Percentiles rank a stretch among this genome's conserved stretches.
Conservation (phyloP, 1,140 invertebrate genomes). For the Hetaerina americana region DNA sequence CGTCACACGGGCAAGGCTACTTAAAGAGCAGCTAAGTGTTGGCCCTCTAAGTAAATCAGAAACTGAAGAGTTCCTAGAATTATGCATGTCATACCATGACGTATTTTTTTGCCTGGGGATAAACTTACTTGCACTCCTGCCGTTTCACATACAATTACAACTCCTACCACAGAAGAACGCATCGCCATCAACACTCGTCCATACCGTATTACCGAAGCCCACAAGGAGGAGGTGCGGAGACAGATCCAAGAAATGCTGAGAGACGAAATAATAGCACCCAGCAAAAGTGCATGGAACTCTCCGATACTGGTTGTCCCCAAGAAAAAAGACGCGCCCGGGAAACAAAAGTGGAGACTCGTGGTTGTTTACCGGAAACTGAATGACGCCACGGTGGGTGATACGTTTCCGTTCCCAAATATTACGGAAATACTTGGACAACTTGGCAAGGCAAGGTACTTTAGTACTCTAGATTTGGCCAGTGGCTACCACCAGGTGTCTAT, state of each 20-base stretch:
- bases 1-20: too few relatives aligned
- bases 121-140: too few relatives aligned
- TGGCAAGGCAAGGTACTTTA: conserved; percentile 28
- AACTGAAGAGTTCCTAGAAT: too few relatives aligned
- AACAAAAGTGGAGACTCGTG: conserved; percentile 27
- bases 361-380: conserved; percentile 31
- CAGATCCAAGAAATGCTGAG: not conserved
- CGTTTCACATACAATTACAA: too few relatives aligned
- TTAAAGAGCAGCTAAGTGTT: too few relatives aligned
- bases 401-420: conserved; percentile 38
- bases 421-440: conserved; percentile 34
- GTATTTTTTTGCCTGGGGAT: too few relatives aligned
- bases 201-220: not conserved
- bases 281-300: conserved; percentile 17
- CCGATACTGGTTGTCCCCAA: conserved; percentile 26
- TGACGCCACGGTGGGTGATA: conserved; percentile 28
- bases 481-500: conserved; percentile 37
- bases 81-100: too few relatives aligned
- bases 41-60: too few relatives aligned
- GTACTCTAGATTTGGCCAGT: conserved; percentile 30
- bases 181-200: too few relatives aligned
- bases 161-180: too few relatives aligned
- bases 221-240: not conserved
- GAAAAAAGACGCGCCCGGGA: conserved; percentile 25
- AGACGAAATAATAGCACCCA: not conserved